Conservation (phyloP, 2,888 invertebrate genomes). For the Drosophila acutilabella region DNA sequence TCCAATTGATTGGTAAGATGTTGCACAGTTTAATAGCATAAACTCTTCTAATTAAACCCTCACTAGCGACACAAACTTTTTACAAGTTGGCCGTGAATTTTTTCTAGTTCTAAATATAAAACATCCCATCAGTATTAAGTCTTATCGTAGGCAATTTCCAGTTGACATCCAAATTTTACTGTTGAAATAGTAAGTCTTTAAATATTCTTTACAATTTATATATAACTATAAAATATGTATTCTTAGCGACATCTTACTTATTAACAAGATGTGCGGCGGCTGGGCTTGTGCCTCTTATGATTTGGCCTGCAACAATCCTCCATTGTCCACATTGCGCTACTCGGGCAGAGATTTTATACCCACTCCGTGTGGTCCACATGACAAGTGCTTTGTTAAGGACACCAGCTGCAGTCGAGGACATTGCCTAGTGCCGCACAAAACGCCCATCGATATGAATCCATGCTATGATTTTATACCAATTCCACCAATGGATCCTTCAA, state of each 20-base stretch:
- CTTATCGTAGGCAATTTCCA: too few species aligned
- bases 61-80: not conserved
- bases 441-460: conserved; percentile 16
- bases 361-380: conserved; percentile 63
- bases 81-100: conserved; percentile 12
- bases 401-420: conserved; percentile 49
- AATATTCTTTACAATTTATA: not conserved
- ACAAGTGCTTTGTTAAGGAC: conserved; percentile 55
- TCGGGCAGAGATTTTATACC: conserved; percentile 67
- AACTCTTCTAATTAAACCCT: not conserved
- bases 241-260: not conserved
- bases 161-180: conserved; percentile 12
- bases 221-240: not conserved
- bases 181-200: not conserved
- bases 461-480: conserved; percentile 10
- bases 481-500: not conserved
- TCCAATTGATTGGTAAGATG: conserved; percentile 3
- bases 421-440: conserved; percentile 47
- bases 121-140: too few species aligned
- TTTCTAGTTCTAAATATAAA: too few species aligned
- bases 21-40: not conserved
- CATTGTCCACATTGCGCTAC: conserved; percentile 62
- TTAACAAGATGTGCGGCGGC: conserved; percentile 62
- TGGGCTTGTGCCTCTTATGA: conserved; percentile 71
- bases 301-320: conserved; percentile 61